Percentiles rank a stretch among this genome's conserved stretches.
These are phyloP conservation scores for Bujurquina vittata DNA, from an alignment of 2,113 vertebrate species.

Conservation along the genomic window DNA sequence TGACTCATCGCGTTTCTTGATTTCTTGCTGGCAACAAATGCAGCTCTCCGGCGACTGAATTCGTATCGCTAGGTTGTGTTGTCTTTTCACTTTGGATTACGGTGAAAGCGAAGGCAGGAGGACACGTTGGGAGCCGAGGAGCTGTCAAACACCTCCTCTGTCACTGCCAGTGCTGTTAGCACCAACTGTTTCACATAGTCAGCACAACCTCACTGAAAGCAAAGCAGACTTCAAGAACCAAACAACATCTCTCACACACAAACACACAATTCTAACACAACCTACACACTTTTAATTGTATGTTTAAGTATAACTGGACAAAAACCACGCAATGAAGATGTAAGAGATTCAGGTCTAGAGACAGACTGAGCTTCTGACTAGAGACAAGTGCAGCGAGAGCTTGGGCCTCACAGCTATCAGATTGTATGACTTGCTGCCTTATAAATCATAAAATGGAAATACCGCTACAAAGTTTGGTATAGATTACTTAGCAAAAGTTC, in stretches of 20 bases:
- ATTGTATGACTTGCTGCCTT: neutral
- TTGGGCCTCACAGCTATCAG: too few species aligned
- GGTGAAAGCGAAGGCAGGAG: slow-evolving; percentile 35
- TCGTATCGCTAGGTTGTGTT: slow-evolving; percentile 42
- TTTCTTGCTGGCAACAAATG: slow-evolving; percentile 46
- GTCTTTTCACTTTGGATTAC: slow-evolving; percentile 63
- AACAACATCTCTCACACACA: neutral
- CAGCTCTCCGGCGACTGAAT: slow-evolving; percentile 41
- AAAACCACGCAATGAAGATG: neutral
- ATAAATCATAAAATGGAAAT: neutral
- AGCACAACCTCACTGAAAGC: slow-evolving; percentile 18
- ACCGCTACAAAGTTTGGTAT: neutral
- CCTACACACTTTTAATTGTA: neutral
- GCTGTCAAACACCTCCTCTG: slow-evolving; percentile 38
- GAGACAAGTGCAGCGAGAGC: too few species aligned
- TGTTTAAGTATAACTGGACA: neutral
- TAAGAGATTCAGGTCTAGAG: neutral
- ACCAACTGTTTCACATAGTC: slow-evolving; percentile 30
- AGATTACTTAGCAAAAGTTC: neutral
- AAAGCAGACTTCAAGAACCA: neutral
- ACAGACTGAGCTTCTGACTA: neutral
- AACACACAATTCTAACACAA: neutral
- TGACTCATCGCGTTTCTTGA: slow-evolving; percentile 62
- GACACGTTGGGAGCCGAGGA: slow-evolving; percentile 28
- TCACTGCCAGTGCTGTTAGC: slow-evolving; percentile 44